These are phyloP conservation scores for Morus bassanus DNA, from an alignment of 2,797 vertebrate species.

Conservation along the genomic window DNA sequence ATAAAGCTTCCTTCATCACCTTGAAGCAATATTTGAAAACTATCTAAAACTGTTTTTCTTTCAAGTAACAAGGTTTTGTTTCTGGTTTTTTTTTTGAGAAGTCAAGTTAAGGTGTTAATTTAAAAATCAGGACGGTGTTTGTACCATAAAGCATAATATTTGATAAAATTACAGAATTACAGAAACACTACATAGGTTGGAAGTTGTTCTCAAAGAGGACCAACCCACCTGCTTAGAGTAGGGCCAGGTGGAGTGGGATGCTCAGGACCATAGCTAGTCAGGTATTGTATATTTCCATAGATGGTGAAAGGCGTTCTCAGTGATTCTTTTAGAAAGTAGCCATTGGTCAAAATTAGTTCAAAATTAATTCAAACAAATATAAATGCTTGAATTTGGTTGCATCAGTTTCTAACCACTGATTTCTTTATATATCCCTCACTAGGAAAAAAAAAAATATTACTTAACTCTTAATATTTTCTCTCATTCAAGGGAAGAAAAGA, in stretches of 20 bases:
- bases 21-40: neutral
- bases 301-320: neutral
- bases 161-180: neutral
- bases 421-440: neutral
- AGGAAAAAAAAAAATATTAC: neutral
- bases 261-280: neutral
- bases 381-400: neutral
- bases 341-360: neutral
- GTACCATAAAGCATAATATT: neutral
- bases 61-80: neutral
- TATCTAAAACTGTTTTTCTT: neutral
- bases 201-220: neutral
- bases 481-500: neutral
- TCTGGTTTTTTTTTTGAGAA: neutral
- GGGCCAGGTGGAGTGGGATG: neutral
- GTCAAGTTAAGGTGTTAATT: neutral
- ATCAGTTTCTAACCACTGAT: neutral
- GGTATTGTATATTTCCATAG: neutral
- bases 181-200: neutral
- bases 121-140: neutral
- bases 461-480: neutral
- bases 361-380: neutral
- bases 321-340: neutral
- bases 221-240: rapidly evolving
- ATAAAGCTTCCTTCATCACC: neutral